Conservation (phyloP, 2,113 vertebrate genomes). For the Carassius gibelio region DNA sequence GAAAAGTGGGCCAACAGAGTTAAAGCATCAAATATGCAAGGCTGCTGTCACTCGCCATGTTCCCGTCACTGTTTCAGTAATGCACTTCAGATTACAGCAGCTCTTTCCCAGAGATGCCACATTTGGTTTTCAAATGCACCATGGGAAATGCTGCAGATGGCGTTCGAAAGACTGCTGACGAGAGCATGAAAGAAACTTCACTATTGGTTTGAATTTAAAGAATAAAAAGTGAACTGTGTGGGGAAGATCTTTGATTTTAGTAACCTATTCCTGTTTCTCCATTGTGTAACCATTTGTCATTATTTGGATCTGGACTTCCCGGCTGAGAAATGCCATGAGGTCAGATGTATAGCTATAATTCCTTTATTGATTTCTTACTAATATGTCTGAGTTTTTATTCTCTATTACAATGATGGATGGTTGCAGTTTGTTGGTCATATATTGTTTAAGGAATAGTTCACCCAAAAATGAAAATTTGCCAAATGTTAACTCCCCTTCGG, state of each 20-base stretch:
- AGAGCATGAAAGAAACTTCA: slow-evolving; percentile 15
- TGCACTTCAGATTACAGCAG: slow-evolving; percentile 49
- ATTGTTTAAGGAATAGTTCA: background rate
- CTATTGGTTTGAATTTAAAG: background rate
- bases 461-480: background rate
- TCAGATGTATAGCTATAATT: slow-evolving; percentile 9
- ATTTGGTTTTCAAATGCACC: slow-evolving; percentile 57
- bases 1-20: slow-evolving; percentile 4
- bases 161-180: slow-evolving; percentile 40
- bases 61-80: slow-evolving; percentile 50
- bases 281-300: background rate
- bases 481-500: background rate
- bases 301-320: background rate
- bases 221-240: background rate
- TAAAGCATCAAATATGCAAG: slow-evolving; percentile 32
- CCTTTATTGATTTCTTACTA: slow-evolving; percentile 23
- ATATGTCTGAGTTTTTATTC: slow-evolving; percentile 1
- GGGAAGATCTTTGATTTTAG: background rate
- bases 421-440: background rate
- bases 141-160: slow-evolving; percentile 23
- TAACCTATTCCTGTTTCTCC: background rate
- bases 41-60: slow-evolving; percentile 43
- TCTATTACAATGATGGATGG: slow-evolving; percentile 6
- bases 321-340: background rate
- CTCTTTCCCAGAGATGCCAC: slow-evolving; percentile 42